Percentiles rank a stretch among this genome's conserved stretches.
phyloP scores from a whole-genome alignment of 2,797 vertebrate species.

The Galago senegalensis region DNA sequence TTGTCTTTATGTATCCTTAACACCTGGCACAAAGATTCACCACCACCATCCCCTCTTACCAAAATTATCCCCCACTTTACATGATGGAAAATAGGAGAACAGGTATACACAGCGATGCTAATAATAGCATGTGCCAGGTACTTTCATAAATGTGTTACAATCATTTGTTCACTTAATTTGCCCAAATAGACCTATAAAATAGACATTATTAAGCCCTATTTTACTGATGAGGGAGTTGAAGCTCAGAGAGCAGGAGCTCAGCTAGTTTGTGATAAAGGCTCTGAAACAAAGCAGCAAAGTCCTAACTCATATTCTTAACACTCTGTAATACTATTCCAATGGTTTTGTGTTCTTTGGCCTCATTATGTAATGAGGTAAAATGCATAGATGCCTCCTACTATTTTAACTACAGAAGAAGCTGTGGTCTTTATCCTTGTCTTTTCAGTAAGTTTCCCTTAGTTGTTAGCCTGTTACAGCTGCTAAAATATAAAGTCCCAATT shows the following conservation, averaged over 20 bases:
- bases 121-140: not conserved
- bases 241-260: not conserved
- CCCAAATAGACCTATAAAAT: not conserved
- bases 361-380: not conserved
- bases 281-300: not conserved
- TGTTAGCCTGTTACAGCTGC: not conserved
- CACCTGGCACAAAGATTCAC: not conserved
- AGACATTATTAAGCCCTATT: not conserved
- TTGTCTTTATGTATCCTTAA: not conserved
- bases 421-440: not conserved
- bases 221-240: not conserved
- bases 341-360: not conserved
- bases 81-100: not conserved
- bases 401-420: not conserved
- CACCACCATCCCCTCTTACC: not conserved
- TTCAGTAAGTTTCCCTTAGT: conserved; percentile 33
- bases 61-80: not conserved
- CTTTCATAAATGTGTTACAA: not conserved
- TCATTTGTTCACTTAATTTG: not conserved
- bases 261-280: not conserved
- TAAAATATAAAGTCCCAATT: conserved; percentile 63
- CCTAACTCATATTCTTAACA: not conserved
- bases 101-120: not conserved
- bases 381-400: not conserved
- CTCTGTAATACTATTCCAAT: not conserved